These are phyloP conservation scores for Aleiodes alternator DNA, from an alignment of 2,888 invertebrate species.

Conservation along the genomic window DNA sequence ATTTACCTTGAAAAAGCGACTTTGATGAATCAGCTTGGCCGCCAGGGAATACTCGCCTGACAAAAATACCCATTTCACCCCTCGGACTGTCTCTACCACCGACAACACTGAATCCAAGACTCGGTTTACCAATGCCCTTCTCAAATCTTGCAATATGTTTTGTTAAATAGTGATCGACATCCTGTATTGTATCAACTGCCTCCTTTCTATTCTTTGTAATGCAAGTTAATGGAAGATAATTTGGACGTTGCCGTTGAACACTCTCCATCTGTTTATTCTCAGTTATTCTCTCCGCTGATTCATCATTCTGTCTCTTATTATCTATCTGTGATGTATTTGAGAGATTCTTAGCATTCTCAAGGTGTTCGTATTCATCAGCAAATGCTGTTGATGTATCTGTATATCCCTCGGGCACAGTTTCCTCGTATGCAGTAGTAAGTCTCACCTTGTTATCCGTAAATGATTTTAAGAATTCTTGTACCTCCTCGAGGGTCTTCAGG, in stretches of 20 bases:
- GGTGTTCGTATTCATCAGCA: constrained; percentile 64
- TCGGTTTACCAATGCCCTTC: constrained; percentile 79
- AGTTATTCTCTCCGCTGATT: constrained; percentile 45
- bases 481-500: constrained; percentile 75
- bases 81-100: constrained; percentile 80
- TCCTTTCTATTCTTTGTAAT: constrained; percentile 60
- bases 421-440: constrained; percentile 71
- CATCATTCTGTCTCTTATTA: constrained; percentile 51
- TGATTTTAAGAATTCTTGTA: constrained; percentile 71
- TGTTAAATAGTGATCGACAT: constrained; percentile 66
- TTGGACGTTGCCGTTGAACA: constrained; percentile 63
- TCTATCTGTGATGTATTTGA: constrained; percentile 65
- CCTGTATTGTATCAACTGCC: constrained; percentile 59
- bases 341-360: constrained; percentile 67
- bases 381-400: constrained; percentile 53
- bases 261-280: constrained; percentile 27
- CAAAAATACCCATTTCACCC: constrained; percentile 80
- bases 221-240: constrained; percentile 65
- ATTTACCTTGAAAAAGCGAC: constrained; percentile 77
- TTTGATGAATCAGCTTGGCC: constrained; percentile 80
- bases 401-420: constrained; percentile 70
- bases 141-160: constrained; percentile 72
- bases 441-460: constrained; percentile 68
- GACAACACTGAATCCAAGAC: constrained; percentile 81
- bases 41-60: constrained; percentile 79